These are phyloP conservation scores for Botia kubotai DNA, from an alignment of 2,797 vertebrate genomes.

Conservation along the genomic window DNA sequence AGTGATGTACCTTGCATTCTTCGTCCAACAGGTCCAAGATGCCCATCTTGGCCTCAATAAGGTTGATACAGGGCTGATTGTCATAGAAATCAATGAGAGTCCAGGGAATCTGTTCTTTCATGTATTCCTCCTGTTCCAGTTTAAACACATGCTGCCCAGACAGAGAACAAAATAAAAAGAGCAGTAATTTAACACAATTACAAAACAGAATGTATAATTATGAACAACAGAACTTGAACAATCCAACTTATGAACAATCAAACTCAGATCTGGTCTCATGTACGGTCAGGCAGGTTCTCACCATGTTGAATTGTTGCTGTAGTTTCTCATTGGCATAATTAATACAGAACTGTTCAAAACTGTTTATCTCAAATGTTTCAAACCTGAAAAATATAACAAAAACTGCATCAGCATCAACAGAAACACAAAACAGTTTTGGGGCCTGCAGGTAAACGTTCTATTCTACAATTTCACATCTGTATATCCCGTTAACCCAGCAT, in stretches of 20 bases:
- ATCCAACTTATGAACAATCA: neutral
- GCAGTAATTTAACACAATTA: neutral
- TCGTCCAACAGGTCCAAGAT: constrained; percentile 95
- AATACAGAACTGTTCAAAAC: constrained; percentile 99
- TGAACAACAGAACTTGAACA: neutral
- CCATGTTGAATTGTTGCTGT: constrained; percentile 99
- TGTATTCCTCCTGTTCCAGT: constrained; percentile 98
- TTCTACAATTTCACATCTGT: neutral
- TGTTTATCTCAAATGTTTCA: constrained; percentile 99
- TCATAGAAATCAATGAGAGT: constrained; percentile 99
- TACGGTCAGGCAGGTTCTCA: constrained; percentile 70
- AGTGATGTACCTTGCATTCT: constrained; percentile 87
- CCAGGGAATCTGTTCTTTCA: constrained; percentile 99
- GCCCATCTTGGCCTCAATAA: constrained; percentile 97
- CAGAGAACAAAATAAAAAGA: neutral
- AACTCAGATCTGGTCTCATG: neutral
- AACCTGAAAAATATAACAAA: constrained; percentile 79
- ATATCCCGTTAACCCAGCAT: too few species aligned
- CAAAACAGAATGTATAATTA: neutral
- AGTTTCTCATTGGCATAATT: constrained; percentile 99
- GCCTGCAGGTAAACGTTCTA: neutral
- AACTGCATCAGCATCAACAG: neutral
- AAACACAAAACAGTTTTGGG: neutral
- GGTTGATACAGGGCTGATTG: constrained; percentile 99
- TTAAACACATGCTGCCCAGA: constrained; percentile 93